phyloP scores from a whole-genome alignment of 2,113 vertebrate genomes.

The Bettongia penicillata region DNA sequence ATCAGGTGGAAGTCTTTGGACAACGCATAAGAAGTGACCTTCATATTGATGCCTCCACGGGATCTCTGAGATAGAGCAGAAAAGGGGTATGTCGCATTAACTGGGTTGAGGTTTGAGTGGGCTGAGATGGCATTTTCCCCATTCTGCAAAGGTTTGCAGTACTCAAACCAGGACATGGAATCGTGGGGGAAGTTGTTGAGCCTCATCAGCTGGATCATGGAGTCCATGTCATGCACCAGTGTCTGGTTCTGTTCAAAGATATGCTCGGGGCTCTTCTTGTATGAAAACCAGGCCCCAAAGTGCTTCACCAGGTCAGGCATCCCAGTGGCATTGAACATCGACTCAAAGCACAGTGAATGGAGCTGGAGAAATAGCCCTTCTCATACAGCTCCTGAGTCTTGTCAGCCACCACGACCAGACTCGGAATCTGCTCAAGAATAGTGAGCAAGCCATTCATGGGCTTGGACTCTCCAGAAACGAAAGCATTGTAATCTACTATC shows the following conservation, averaged over 20 bases:
- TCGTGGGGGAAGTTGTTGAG: conserved; percentile 94
- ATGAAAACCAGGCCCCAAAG: conserved; percentile 94
- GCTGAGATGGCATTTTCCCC: conserved; percentile 94
- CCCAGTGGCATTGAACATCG: conserved; percentile 93
- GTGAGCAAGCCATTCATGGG: conserved; percentile 84
- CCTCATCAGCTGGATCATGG: conserved; percentile 95
- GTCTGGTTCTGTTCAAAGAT: conserved; percentile 95
- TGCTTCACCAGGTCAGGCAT: conserved; percentile 88
- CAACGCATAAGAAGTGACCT: conserved; percentile 92
- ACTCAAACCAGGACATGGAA: conserved; percentile 88
- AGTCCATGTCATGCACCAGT: conserved; percentile 87
- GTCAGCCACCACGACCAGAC: conserved; percentile 86
- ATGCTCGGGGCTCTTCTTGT: conserved; percentile 91
- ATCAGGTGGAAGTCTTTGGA: conserved; percentile 85
- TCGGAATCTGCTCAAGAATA: conserved; percentile 95
- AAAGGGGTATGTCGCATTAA: conserved; percentile 95
- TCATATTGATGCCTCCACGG: conserved; percentile 94
- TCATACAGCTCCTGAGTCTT: conserved; percentile 88
- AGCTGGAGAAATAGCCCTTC: conserved; percentile 96
- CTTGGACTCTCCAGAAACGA: conserved; percentile 80
- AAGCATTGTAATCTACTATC: conserved; percentile 94
- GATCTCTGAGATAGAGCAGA: conserved; percentile 90
- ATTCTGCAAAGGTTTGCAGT: conserved; percentile 88
- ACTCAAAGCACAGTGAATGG: conserved; percentile 93
- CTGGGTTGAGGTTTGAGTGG: conserved; percentile 93